These are phyloP conservation scores for Drosophila azteca DNA, from an alignment of 1,140 invertebrate genomes.

Conservation along the genomic window DNA sequence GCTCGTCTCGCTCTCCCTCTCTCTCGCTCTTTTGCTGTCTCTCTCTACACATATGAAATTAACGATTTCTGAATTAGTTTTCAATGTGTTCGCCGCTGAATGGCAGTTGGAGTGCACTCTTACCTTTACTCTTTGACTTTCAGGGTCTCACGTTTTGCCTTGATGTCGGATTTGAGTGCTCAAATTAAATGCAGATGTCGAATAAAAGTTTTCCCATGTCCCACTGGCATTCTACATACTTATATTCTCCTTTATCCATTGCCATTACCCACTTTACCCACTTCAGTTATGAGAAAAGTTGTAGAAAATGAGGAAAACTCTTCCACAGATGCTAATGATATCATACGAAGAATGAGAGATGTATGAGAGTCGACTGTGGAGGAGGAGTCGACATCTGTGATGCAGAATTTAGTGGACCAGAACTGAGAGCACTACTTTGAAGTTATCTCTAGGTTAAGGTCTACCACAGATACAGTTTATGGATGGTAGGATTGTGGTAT, in stretches of 20 bases:
- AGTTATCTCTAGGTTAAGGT: no score
- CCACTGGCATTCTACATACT: slow-evolving; percentile 40
- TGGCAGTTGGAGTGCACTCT: slow-evolving; percentile 43
- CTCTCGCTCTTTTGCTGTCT: background rate
- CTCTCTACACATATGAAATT: slow-evolving; percentile 53
- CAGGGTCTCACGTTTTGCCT: background rate
- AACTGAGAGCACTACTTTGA: no score
- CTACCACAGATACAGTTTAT: no score
- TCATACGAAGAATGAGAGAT: slow-evolving; percentile 7
- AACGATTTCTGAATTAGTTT: slow-evolving; percentile 67
- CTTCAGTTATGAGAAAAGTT: slow-evolving; percentile 50
- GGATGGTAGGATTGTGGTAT: no score
- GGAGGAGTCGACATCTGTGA: slow-evolving; percentile 9
- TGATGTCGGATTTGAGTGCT: slow-evolving; percentile 38
- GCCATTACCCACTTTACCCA: slow-evolving; percentile 25
- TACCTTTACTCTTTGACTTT: slow-evolving; percentile 8
- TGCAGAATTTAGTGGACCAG: no score
- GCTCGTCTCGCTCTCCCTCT: background rate
- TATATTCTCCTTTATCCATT: slow-evolving; percentile 12
- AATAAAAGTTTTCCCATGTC: slow-evolving; percentile 51
- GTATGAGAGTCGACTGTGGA: background rate
- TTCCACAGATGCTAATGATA: slow-evolving; percentile 47
- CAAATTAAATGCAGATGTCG: slow-evolving; percentile 53
- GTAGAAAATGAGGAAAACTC: slow-evolving; percentile 37
- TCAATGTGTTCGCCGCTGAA: slow-evolving; percentile 46